Percentiles rank a stretch among this genome's conserved stretches.
phyloP scores from a whole-genome alignment of 2,888 invertebrate genomes.

The Drosophila melanosoma region DNA sequence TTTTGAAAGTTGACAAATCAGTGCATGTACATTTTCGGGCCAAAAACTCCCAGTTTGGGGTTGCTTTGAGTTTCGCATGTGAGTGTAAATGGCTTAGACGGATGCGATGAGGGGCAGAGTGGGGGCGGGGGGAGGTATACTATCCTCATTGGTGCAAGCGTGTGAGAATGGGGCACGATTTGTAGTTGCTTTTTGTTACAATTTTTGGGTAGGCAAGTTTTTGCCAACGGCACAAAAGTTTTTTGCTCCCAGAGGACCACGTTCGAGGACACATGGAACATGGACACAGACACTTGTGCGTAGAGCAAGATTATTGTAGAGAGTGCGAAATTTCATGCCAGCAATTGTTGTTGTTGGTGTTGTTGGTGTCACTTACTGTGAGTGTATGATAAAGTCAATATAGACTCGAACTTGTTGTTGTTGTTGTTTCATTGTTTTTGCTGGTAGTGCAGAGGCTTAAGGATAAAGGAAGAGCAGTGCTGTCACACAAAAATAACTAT shows the following conservation, averaged over 20 bases:
- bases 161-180: slow-evolving; percentile 49
- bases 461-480: neutral
- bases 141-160: slow-evolving; percentile 40
- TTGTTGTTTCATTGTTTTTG: neutral
- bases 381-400: slow-evolving; percentile 64
- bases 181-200: slow-evolving; percentile 76
- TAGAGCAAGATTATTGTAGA: slow-evolving; percentile 63
- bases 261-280: slow-evolving; percentile 18
- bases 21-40: slow-evolving; percentile 65
- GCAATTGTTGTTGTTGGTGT: slow-evolving; percentile 39
- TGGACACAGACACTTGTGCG: slow-evolving; percentile 31
- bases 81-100: slow-evolving; percentile 3
- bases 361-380: slow-evolving; percentile 65
- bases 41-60: slow-evolving; percentile 45
- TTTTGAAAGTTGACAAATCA: slow-evolving; percentile 82
- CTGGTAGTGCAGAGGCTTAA: neutral
- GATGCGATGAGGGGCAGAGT: neutral
- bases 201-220: slow-evolving; percentile 56
- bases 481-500: slow-evolving; percentile 23
- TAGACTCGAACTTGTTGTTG: slow-evolving; percentile 6
- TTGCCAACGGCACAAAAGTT: slow-evolving; percentile 62
- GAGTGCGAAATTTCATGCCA: slow-evolving; percentile 79
- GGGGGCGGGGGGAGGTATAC: slow-evolving; percentile 1
- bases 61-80: slow-evolving; percentile 49
- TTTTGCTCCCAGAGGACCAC: slow-evolving; percentile 70